These are phyloP conservation scores for Lepidothrix coronata DNA, from an alignment of 2,113 vertebrate species.

Conservation along the genomic window DNA sequence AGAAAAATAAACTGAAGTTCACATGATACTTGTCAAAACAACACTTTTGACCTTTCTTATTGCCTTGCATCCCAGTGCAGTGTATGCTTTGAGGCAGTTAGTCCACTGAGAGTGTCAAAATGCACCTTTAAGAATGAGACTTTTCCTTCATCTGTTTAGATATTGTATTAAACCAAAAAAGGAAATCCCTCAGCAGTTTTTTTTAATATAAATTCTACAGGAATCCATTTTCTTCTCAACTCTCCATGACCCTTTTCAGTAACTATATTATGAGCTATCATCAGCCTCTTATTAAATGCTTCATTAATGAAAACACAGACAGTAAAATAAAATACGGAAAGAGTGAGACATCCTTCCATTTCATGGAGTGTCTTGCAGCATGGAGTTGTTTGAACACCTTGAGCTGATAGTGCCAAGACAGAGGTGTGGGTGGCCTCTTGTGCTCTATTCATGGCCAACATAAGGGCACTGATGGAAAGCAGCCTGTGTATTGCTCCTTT, in stretches of 20 bases:
- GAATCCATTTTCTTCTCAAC: background rate
- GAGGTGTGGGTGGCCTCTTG: background rate
- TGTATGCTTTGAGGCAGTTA: background rate
- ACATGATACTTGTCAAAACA: background rate
- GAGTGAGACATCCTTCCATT: background rate
- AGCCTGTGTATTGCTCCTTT: background rate
- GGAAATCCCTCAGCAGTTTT: background rate
- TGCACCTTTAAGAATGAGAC: background rate
- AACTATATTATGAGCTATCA: background rate
- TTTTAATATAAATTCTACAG: background rate
- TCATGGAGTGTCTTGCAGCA: accelerated
- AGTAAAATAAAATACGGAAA: background rate
- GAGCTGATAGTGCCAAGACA: background rate
- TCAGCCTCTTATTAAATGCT: background rate
- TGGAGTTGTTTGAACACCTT: background rate
- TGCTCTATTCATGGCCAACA: background rate
- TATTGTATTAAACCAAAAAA: background rate
- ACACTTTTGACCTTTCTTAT: background rate
- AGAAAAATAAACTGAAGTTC: background rate
- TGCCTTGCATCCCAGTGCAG: background rate
- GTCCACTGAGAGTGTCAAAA: background rate
- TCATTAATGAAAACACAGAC: background rate
- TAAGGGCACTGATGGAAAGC: background rate
- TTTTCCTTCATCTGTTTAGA: background rate
- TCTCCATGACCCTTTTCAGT: background rate